A percentile compares a stretch with the other conserved stretches of the same genome.
Conservation (phyloP, 64 coral and sea anemone species). For the Montipora efflorescens region DNA sequence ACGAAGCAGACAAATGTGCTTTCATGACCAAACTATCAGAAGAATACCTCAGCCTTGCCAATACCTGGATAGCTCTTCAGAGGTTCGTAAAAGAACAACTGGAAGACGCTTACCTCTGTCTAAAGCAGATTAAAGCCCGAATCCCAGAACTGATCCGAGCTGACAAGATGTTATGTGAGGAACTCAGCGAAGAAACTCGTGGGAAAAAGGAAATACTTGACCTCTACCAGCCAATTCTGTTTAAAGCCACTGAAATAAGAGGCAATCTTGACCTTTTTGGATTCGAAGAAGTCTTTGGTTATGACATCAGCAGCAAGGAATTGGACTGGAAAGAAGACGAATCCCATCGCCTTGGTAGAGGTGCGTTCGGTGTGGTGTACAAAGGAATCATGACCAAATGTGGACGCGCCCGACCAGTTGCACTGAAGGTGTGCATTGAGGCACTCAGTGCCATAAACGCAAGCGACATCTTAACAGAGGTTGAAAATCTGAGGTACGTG, state of each 20-base stretch:
- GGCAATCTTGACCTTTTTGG: conserved; percentile 15
- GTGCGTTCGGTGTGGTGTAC: conserved; percentile 11
- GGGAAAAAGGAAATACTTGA: background rate
- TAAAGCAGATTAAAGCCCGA: background rate
- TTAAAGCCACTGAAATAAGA: background rate
- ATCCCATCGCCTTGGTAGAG: background rate
- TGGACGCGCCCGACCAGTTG: background rate
- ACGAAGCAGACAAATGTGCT: background rate
- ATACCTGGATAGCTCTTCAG: background rate
- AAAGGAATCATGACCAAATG: background rate
- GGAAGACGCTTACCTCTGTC: background rate
- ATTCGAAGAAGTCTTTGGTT: background rate
- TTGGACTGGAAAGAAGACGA: conserved; percentile 12
- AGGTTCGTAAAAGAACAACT: conserved; percentile 10
- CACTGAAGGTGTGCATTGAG: background rate
- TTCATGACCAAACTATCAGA: background rate
- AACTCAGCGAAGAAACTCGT: background rate
- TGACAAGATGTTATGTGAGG: background rate
- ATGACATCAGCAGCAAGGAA: background rate
- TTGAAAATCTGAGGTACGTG: conserved; percentile 22
- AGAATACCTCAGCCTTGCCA: background rate
- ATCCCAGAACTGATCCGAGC: conserved; percentile 33
- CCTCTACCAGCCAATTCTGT: conserved; percentile 1
- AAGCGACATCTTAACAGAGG: background rate
- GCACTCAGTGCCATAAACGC: background rate